Conservation (phyloP, 2,888 invertebrate genomes). For the Chymomyza procnemis region DNA sequence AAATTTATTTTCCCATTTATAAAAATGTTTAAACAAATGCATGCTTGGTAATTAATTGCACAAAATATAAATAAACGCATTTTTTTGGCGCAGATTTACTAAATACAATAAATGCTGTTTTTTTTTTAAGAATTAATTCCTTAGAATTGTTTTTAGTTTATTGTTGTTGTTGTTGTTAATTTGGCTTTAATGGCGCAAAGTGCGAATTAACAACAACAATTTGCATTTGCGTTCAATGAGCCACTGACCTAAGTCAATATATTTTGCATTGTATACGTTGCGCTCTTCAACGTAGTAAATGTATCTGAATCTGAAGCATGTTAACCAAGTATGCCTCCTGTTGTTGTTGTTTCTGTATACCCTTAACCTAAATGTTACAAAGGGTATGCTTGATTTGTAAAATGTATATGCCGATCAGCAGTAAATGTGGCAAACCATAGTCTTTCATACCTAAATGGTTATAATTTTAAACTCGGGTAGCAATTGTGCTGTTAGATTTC, state of each 20-base stretch:
- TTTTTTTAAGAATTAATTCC: neutral
- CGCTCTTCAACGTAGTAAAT: constrained; percentile 18
- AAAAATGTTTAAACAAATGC: neutral
- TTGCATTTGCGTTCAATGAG: constrained; percentile 77
- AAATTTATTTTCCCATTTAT: neutral
- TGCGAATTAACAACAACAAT: constrained; percentile 68
- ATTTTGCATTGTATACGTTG: constrained; percentile 64
- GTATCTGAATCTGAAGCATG: constrained; percentile 29
- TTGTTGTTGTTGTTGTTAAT: too few relatives aligned
- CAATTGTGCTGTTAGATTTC: too few relatives aligned
- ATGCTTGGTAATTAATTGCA: too few relatives aligned
- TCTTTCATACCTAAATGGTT: too few relatives aligned
- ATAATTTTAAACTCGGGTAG: too few relatives aligned
- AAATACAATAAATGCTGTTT: neutral
- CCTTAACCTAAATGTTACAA: too few relatives aligned
- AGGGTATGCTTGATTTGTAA: too few relatives aligned
- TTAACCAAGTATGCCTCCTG: constrained; percentile 21
- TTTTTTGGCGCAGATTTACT: too few relatives aligned
- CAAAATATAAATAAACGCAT: too few relatives aligned
- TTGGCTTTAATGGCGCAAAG: constrained; percentile 41
- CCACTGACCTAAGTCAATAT: constrained; percentile 77
- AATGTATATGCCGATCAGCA: too few relatives aligned
- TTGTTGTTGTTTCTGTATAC: too few relatives aligned
- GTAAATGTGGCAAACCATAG: too few relatives aligned
- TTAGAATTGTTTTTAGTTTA: neutral